Conservation (phyloP, 2,888 invertebrate species). For the Eristalinus sepulchralis region DNA sequence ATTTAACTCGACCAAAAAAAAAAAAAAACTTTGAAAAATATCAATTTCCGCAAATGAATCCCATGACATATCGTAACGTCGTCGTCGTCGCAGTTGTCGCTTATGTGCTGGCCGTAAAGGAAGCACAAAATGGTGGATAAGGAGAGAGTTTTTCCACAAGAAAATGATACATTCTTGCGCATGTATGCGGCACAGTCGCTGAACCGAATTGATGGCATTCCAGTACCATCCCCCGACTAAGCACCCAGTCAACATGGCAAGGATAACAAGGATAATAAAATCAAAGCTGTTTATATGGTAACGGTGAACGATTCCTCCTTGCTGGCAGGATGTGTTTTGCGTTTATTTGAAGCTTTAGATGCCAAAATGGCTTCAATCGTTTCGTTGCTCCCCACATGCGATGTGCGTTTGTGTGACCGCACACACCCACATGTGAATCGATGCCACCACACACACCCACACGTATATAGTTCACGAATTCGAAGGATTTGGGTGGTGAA, state of each 20-base stretch:
- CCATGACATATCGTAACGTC: background rate
- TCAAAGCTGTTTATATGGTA: slow-evolving; percentile 56
- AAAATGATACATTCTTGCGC: slow-evolving; percentile 47
- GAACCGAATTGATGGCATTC: background rate
- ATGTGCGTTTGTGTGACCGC: background rate
- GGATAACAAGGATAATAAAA: slow-evolving; percentile 49
- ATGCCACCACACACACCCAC: background rate
- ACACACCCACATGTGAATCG: background rate
- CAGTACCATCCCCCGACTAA: background rate
- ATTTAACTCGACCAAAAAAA: background rate
- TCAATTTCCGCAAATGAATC: slow-evolving; percentile 38
- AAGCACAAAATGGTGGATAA: slow-evolving; percentile 47
- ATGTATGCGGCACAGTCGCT: slow-evolving; percentile 30
- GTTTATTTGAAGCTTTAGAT: slow-evolving; percentile 47
- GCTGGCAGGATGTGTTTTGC: slow-evolving; percentile 33
- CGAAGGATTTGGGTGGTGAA: slow-evolving; percentile 8
- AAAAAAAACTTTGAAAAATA: slow-evolving; percentile 32
- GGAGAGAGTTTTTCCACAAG: slow-evolving; percentile 11
- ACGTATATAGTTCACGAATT: background rate
- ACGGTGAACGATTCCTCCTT: slow-evolving; percentile 49
- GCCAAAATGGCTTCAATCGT: slow-evolving; percentile 59
- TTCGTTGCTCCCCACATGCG: background rate
- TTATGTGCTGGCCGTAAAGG: slow-evolving; percentile 4
- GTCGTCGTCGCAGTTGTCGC: background rate
- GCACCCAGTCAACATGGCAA: slow-evolving; percentile 2